Percentiles rank a stretch among this genome's conserved stretches.
Conservation (phyloP, 2,113 vertebrate species). For the cattle (Bos taurus) region DNA sequence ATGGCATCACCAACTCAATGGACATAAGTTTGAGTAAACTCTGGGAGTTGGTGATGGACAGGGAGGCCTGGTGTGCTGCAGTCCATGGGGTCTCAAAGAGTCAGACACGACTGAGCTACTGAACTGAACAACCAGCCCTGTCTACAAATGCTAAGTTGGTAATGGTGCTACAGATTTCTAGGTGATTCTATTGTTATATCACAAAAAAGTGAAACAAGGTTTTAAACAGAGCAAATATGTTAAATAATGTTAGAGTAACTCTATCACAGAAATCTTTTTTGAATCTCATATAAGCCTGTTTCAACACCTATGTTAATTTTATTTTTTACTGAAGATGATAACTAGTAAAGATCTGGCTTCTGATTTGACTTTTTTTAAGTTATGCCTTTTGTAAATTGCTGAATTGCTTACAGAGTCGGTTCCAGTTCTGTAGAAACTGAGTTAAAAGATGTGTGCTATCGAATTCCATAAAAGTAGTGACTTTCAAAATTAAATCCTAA, state of each 20-base stretch:
- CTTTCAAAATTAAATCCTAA: constrained; percentile 12
- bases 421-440: not conserved
- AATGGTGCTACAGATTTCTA: not conserved
- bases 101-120: not conserved
- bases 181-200: not conserved
- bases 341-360: not conserved
- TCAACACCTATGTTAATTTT: not conserved
- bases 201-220: not conserved
- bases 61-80: not conserved
- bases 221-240: not conserved
- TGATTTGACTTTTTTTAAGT: not conserved
- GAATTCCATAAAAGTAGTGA: not conserved
- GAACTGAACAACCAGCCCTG: not conserved
- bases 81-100: not conserved
- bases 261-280: not conserved
- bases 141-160: not conserved
- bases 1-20: not conserved
- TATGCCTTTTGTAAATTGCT: not conserved
- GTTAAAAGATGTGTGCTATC: not conserved
- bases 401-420: not conserved
- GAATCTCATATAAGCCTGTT: not conserved
- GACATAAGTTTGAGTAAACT: not conserved
- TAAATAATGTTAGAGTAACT: not conserved
- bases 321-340: not conserved
- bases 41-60: not conserved